Percentiles rank a stretch among this genome's conserved stretches.
phyloP scores from a whole-genome alignment of 1,140 invertebrate species.

The Nasonia longicornis region DNA sequence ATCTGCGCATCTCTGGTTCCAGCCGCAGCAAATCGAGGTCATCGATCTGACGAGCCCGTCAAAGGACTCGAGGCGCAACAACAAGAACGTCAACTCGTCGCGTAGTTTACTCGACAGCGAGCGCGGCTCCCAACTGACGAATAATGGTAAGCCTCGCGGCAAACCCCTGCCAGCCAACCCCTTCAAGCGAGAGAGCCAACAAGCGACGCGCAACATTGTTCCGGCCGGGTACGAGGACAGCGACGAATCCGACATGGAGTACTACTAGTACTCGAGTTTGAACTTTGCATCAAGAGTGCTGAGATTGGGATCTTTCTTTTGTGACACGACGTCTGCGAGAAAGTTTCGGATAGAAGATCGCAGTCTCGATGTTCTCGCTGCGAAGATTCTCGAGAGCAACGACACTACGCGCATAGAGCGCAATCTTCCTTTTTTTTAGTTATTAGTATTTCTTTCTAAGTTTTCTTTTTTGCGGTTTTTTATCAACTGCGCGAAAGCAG shows the following conservation, averaged over 20 bases:
- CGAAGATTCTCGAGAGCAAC: too few species aligned
- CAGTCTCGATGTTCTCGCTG: background rate
- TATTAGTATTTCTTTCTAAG: background rate
- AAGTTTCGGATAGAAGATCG: background rate
- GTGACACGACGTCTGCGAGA: background rate
- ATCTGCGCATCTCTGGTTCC: too few species aligned
- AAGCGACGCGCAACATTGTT: background rate
- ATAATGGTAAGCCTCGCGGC: background rate
- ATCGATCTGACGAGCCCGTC: conserved; percentile 51
- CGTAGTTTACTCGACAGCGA: conserved; percentile 41
- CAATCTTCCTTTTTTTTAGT: background rate
- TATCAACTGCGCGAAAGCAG: background rate
- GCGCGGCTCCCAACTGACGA: background rate
- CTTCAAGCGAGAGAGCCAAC: background rate
- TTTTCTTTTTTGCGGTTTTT: background rate
- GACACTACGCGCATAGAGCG: too few species aligned
- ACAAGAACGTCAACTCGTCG: background rate
- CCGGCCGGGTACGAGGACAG: conserved; percentile 51
- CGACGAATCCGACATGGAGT: conserved; percentile 36
- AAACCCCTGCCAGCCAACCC: conserved; percentile 5
- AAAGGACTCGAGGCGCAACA: background rate
- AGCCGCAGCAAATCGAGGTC: conserved; percentile 38
- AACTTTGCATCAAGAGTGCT: background rate
- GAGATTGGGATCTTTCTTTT: too few species aligned
- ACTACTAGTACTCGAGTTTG: background rate